Evolutionary conservation across 2,113 vertebrate species (phyloP).

Genomic region (Euleptes europaea): DNA sequence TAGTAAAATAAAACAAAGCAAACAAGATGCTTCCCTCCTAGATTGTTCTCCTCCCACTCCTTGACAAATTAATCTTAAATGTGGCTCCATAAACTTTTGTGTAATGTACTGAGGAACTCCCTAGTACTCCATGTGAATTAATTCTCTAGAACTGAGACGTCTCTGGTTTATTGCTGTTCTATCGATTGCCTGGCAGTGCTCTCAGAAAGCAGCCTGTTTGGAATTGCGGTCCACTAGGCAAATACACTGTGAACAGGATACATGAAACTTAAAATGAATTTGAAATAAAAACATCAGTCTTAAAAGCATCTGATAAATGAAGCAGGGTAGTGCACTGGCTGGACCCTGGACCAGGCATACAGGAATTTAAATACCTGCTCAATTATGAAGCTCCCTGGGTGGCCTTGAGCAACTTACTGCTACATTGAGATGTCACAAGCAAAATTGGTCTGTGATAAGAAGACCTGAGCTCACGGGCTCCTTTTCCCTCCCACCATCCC

Average conservation of each 20-base stretch:
- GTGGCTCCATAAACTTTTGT: conserved; percentile 10
- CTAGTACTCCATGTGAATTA: conserved; percentile 15
- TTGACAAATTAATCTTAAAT: conserved; percentile 26
- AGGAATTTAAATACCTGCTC: neutral
- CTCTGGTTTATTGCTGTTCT: conserved; percentile 13
- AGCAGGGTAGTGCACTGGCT: neutral
- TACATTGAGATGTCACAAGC: too few relatives aligned
- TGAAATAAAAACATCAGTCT: conserved; percentile 22
- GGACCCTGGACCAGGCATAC: neutral
- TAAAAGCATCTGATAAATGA: conserved; percentile 10
- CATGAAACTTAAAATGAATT: conserved; percentile 27
- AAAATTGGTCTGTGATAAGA: too few relatives aligned
- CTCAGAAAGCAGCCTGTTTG: neutral
- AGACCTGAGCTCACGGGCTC: too few relatives aligned
- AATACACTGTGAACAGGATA: neutral
- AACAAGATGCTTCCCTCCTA: neutral
- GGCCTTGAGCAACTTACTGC: neutral
- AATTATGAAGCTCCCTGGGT: neutral
- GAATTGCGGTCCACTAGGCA: conserved; percentile 4
- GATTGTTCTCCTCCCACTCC: neutral
- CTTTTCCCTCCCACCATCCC: too few relatives aligned
- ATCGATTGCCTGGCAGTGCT: conserved; percentile 10
- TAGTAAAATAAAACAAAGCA: neutral
- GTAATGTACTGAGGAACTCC: conserved; percentile 15
- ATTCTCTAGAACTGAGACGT: conserved; percentile 4